phyloP scores from a whole-genome alignment of 2,888 invertebrate species.

The Hypolimnas misippus region DNA sequence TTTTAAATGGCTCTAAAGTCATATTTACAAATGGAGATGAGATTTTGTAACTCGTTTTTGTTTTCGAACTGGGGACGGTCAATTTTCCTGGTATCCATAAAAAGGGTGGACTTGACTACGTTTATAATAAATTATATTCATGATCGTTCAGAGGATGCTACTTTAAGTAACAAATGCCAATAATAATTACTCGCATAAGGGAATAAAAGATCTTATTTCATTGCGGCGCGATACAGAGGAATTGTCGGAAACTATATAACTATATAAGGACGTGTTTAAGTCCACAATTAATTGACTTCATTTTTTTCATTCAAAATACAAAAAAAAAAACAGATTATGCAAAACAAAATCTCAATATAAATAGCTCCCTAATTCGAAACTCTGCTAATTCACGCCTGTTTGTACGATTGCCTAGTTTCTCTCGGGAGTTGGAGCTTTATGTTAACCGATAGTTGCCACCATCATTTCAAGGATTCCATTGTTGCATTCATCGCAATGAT shows the following conservation, averaged over 20 bases:
- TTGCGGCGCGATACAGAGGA: neutral
- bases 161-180: slow-evolving; percentile 5
- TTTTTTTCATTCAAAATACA: too few relatives aligned
- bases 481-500: slow-evolving; percentile 81
- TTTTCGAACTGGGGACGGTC: slow-evolving; percentile 49
- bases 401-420: slow-evolving; percentile 52
- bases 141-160: slow-evolving; percentile 43
- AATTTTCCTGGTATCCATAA: slow-evolving; percentile 68
- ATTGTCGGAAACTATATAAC: too few relatives aligned
- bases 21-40: slow-evolving; percentile 54
- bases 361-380: neutral
- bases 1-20: slow-evolving; percentile 40
- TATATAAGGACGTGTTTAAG: too few relatives aligned
- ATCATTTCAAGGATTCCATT: slow-evolving; percentile 78
- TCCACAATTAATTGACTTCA: too few relatives aligned
- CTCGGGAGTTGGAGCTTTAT: slow-evolving; percentile 64
- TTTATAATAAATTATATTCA: slow-evolving; percentile 71
- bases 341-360: neutral
- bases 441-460: slow-evolving; percentile 77
- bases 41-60: slow-evolving; percentile 61
- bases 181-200: neutral
- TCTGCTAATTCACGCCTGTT: slow-evolving; percentile 5
- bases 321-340: neutral
- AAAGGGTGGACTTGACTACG: slow-evolving; percentile 66
- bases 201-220: neutral